Conservation (phyloP, 2,797 vertebrate species). For the Sebastes steindachneri region DNA sequence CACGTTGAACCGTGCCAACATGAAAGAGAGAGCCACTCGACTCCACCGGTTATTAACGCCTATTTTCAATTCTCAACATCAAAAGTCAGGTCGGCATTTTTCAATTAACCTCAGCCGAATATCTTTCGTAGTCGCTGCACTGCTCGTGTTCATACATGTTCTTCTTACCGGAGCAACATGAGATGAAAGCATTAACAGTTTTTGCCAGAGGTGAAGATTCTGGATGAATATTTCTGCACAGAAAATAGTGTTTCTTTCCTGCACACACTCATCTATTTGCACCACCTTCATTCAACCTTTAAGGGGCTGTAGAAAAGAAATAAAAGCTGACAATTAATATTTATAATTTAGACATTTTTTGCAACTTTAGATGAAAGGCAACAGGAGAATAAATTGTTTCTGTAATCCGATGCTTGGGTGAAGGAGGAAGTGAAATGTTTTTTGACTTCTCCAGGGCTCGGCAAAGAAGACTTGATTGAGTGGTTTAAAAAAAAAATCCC, state of each 20-base stretch:
- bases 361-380: neutral
- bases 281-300: neutral
- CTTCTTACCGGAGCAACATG: neutral
- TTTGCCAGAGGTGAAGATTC: neutral
- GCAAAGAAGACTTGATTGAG: neutral
- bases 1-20: neutral
- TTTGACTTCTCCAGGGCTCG: neutral
- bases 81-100: neutral
- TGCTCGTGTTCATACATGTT: neutral
- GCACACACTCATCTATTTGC: neutral
- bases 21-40: neutral
- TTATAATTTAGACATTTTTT: neutral
- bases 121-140: neutral
- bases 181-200: constrained; percentile 20
- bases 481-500: neutral
- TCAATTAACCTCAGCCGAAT: constrained; percentile 6
- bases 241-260: neutral
- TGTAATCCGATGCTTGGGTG: neutral
- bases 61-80: constrained; percentile 2
- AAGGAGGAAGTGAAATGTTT: neutral
- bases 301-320: neutral
- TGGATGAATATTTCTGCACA: neutral
- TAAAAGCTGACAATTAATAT: neutral
- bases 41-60: neutral
- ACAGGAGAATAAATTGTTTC: neutral